These are phyloP conservation scores for Cuculus canorus DNA, from an alignment of 2,797 vertebrate species.

Conservation along the genomic window DNA sequence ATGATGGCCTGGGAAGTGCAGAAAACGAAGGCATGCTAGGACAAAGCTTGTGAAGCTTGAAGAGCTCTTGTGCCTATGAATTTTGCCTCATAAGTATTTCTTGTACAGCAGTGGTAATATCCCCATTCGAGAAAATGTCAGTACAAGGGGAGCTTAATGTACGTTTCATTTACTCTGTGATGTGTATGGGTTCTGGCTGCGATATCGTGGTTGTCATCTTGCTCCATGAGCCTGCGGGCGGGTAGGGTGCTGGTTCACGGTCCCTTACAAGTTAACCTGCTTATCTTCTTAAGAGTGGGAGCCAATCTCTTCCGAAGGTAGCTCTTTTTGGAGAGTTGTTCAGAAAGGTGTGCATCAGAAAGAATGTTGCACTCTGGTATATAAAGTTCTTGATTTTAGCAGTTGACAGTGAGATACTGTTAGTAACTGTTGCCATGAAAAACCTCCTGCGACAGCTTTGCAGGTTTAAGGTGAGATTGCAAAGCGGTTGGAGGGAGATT, in stretches of 20 bases:
- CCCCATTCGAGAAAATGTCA: neutral
- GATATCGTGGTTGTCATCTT: neutral
- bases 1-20: neutral
- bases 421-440: slow-evolving; percentile 70
- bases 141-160: neutral
- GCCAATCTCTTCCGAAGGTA: neutral
- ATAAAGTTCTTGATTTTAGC: neutral
- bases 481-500: neutral
- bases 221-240: neutral
- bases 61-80: neutral
- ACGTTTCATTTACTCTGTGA: neutral
- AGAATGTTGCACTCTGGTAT: neutral
- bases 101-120: neutral
- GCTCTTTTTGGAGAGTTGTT: neutral
- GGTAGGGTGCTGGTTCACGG: neutral
- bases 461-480: slow-evolving; percentile 40
- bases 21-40: neutral
- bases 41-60: neutral
- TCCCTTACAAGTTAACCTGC: neutral
- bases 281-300: neutral
- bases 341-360: neutral
- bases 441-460: slow-evolving; percentile 8
- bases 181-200: neutral
- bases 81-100: neutral
- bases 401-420: neutral